Evolutionary conservation across 1,140 invertebrate species (phyloP).

Genomic region (Heliconius eleuchia): DNA sequence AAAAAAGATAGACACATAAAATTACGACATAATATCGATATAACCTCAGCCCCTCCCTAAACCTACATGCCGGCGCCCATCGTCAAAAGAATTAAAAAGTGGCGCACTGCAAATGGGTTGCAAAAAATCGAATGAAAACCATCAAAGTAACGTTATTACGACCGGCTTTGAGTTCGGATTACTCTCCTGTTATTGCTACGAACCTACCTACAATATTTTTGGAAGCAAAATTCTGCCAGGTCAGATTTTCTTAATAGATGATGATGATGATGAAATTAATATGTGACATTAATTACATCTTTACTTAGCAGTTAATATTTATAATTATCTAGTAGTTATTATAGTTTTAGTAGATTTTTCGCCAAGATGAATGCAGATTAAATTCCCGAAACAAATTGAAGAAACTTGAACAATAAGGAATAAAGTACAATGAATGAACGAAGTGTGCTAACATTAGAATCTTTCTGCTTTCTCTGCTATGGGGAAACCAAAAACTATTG

Average conservation of each 20-base stretch:
- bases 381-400: too few relatives aligned
- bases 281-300: too few relatives aligned
- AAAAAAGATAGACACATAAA: neutral
- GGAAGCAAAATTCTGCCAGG: neutral
- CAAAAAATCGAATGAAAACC: conserved; percentile 58
- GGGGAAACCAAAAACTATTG: too few relatives aligned
- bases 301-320: too few relatives aligned
- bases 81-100: conserved; percentile 72
- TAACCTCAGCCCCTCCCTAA: conserved; percentile 19
- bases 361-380: too few relatives aligned
- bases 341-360: too few relatives aligned
- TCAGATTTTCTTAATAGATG: neutral
- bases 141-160: conserved; percentile 66
- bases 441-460: too few relatives aligned
- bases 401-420: too few relatives aligned
- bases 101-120: conserved; percentile 62
- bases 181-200: conserved; percentile 25
- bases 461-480: too few relatives aligned
- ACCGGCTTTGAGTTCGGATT: conserved; percentile 51
- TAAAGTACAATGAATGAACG: too few relatives aligned
- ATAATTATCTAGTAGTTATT: too few relatives aligned
- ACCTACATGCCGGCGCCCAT: conserved; percentile 40
- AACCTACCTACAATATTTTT: neutral
- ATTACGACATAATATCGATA: conserved; percentile 21
- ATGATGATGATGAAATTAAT: neutral